These are phyloP conservation scores for Sphaeridia pumilis DNA, from an alignment of 2,888 invertebrate genomes.

Conservation along the genomic window DNA sequence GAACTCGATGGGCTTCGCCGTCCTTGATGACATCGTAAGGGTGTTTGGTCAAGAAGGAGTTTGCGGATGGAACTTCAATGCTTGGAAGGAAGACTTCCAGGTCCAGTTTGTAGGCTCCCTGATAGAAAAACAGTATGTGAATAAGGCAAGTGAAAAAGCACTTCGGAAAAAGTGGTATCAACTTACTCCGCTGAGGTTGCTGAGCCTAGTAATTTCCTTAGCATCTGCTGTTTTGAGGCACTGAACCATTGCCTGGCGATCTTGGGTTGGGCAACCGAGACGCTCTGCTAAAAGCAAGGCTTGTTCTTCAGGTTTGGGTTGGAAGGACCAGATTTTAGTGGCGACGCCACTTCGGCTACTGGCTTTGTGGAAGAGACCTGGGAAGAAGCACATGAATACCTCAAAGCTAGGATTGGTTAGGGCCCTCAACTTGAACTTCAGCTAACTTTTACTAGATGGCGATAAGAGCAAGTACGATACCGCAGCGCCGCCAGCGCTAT, in stretches of 20 bases:
- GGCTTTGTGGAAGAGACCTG: conserved; percentile 1
- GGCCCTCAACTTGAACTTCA: neutral
- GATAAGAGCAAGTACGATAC: conserved; percentile 2
- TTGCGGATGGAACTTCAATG: neutral
- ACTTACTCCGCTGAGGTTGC: neutral
- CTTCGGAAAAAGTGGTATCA: neutral
- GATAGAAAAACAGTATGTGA: neutral
- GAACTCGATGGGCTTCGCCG: conserved; percentile 1
- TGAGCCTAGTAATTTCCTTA: neutral
- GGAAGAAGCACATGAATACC: no score
- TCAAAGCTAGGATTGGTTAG: neutral
- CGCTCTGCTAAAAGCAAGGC: neutral
- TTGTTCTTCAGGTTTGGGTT: neutral
- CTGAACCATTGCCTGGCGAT: neutral
- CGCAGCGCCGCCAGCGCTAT: conserved; percentile 3
- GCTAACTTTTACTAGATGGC: neutral
- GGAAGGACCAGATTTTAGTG: conserved; percentile 5
- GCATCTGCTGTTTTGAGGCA: conserved; percentile 1
- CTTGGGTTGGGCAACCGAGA: neutral
- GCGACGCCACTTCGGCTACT: conserved; percentile 3
- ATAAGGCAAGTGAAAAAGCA: neutral
- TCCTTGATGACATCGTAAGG: neutral
- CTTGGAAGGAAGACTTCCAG: conserved; percentile 3
- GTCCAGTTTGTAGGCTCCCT: neutral
- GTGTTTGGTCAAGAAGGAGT: neutral